phyloP scores from a whole-genome alignment of 2,888 invertebrate genomes.

The Torymus aiolomorphi region DNA sequence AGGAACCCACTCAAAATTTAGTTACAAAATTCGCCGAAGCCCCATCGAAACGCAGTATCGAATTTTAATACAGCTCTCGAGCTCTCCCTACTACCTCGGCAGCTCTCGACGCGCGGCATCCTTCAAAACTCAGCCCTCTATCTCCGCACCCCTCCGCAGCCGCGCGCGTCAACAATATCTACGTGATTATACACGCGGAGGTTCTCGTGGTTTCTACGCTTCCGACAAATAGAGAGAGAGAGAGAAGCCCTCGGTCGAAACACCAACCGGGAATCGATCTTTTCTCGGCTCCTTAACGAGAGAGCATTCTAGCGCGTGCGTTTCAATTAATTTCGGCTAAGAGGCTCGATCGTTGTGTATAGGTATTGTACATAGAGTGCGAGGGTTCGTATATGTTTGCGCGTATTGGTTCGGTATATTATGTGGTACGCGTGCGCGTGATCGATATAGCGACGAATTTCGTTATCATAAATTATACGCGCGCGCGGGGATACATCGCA shows the following conservation, averaged over 20 bases:
- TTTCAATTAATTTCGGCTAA: slow-evolving; percentile 63
- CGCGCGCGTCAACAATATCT: slow-evolving; percentile 4
- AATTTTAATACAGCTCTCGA: slow-evolving; percentile 1
- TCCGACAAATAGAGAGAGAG: not conserved
- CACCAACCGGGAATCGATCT: too few relatives aligned
- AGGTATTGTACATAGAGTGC: not conserved
- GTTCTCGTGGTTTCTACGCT: not conserved
- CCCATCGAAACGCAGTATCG: too few relatives aligned
- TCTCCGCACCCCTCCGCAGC: not conserved
- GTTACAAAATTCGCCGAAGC: too few relatives aligned
- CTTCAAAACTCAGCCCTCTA: too few relatives aligned
- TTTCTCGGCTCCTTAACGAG: slow-evolving; percentile 57
- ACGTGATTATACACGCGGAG: too few relatives aligned
- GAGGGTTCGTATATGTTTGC: slow-evolving; percentile 6
- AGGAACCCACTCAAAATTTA: too few relatives aligned
- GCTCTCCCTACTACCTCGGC: not conserved
- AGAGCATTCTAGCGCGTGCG: slow-evolving; percentile 56
- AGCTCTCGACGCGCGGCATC: too few relatives aligned
- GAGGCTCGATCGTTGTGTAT: slow-evolving; percentile 45
- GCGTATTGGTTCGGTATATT: slow-evolving; percentile 31
- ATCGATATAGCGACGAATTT: slow-evolving; percentile 18
- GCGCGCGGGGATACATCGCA: not conserved
- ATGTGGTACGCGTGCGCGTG: too few relatives aligned
- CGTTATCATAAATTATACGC: slow-evolving; percentile 39
- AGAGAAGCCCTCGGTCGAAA: too few relatives aligned